Base-by-base conservation (phyloP, 1,140 invertebrate species). In the Cotesia vestalis region DNA sequence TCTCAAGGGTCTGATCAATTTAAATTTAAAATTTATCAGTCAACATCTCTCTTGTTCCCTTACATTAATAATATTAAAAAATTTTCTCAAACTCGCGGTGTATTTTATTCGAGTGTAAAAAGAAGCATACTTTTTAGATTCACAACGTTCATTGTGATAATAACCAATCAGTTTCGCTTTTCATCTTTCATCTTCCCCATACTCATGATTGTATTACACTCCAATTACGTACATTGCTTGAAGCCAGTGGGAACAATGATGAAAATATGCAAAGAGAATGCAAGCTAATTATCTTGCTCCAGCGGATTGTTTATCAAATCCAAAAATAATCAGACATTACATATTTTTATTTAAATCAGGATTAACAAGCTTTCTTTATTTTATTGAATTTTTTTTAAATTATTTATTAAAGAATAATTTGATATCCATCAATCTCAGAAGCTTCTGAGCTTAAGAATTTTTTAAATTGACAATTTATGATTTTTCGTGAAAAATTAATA, bases 91-190 rank as follows among this genome's bases (percentile, higher is more conserved):
- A 9, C 6, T 46, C 3, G 5, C 4, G 40, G 5, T n/a, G 53
- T 27, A 27, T 27, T 27, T 27, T 27, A 27, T 27, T 27, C 1
- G 27, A 27, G 2, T 27, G 27, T 27, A 27, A 27, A 27, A 57
- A 57, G n/a, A 57, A 57, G 5, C 53, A 14, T 57, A 14, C 1
- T 12, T 12, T 27, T 12, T 61, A 4, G 8, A 9, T 20, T 17
- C 62, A 64, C 51, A 5, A 11, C 4, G n/a, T 14, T 46, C 14
- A 46, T 8, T 6, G 3, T 51, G 46, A 17, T 64, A 38, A 38
- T 14, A 38, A 64, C 62, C 40, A 51, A 64, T 64, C 62, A 64
- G 40, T 20, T 36, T 64, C 14, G 34, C 11, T 62, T 36, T 20
- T 64, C 35, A 64, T 40, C 34, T 17, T 14, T 35, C 17, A 9